Percentiles rank a stretch among this genome's conserved stretches.
These are phyloP conservation scores for Eulemur macaco DNA, from an alignment of 2,113 vertebrate genomes.

Conservation along the genomic window DNA sequence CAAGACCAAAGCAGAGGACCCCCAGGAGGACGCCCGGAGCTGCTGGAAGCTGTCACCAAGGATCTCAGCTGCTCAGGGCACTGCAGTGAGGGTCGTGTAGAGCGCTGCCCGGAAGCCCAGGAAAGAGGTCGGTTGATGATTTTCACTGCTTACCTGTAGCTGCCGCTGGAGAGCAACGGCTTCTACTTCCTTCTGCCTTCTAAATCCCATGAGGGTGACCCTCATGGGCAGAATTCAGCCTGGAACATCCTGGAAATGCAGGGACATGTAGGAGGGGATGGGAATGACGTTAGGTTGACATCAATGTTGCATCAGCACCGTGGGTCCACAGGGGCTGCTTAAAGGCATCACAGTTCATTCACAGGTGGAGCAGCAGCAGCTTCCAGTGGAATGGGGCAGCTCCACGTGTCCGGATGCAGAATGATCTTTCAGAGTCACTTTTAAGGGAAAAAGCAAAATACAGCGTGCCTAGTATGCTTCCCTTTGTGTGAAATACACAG, in stretches of 20 bases:
- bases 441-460: background rate
- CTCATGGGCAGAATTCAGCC: background rate
- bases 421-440: background rate
- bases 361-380: background rate
- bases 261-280: background rate
- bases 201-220: background rate
- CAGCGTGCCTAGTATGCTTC: background rate
- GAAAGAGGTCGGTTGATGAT: background rate
- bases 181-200: background rate
- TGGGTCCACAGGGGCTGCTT: background rate
- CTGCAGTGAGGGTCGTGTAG: background rate
- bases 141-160: background rate
- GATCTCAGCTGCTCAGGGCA: background rate
- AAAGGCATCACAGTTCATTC: background rate
- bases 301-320: background rate
- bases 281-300: background rate
- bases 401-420: fast-evolving
- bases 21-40: background rate
- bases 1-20: background rate
- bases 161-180: no score
- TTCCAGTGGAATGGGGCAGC: background rate
- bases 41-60: background rate
- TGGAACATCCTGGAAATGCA: background rate
- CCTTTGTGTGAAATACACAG: background rate
- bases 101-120: background rate